These are phyloP conservation scores for Phyllotreta cruciferae DNA, from an alignment of 2,888 invertebrate genomes.

Conservation along the genomic window DNA sequence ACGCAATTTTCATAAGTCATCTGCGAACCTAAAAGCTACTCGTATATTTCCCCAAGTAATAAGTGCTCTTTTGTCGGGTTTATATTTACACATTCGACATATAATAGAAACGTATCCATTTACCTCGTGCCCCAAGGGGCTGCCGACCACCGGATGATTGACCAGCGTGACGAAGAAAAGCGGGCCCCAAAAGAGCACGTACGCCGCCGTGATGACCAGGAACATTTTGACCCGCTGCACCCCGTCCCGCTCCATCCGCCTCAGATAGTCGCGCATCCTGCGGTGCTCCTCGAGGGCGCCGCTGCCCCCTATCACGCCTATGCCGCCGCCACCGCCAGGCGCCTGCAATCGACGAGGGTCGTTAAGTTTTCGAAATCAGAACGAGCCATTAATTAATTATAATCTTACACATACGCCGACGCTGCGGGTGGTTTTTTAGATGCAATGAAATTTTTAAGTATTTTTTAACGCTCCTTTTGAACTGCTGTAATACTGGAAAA, in stretches of 20 bases:
- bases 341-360: constrained; percentile 52
- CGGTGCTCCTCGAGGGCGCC: constrained; percentile 73
- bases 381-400: not conserved
- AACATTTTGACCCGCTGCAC: constrained; percentile 86
- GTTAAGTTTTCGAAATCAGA: constrained; percentile 5
- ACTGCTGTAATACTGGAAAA: too few species aligned
- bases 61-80: too few species aligned
- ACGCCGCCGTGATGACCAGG: constrained; percentile 82
- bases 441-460: too few species aligned
- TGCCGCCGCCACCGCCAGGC: constrained; percentile 40
- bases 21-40: too few species aligned
- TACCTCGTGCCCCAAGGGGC: constrained; percentile 79
- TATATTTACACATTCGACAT: not conserved
- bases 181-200: constrained; percentile 90
- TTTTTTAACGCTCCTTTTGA: too few species aligned
- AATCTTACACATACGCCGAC: too few species aligned
- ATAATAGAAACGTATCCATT: constrained; percentile 10
- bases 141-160: constrained; percentile 76
- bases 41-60: too few species aligned
- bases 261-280: constrained; percentile 77
- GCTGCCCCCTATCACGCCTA: constrained; percentile 15
- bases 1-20: too few species aligned
- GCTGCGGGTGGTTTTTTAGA: too few species aligned
- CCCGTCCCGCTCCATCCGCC: constrained; percentile 80
- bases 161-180: constrained; percentile 84